Conservation (phyloP, 2,888 invertebrate genomes). For the Stenotaenia linearis region DNA sequence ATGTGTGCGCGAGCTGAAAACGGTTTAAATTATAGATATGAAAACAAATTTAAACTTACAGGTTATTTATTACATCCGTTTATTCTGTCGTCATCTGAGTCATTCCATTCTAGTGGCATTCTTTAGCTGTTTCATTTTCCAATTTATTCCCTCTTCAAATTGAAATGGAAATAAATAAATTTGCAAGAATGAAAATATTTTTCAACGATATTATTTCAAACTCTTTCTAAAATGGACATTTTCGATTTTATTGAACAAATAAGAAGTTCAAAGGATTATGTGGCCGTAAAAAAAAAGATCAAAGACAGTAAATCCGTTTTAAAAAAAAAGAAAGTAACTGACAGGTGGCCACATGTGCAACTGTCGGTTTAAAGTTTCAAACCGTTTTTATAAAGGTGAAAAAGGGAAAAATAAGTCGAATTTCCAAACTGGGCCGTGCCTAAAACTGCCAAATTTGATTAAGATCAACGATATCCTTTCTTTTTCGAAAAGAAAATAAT, state of each 20-base stretch:
- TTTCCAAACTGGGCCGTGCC: not conserved
- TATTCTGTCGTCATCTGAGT: conserved; percentile 12
- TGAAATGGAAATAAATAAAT: conserved; percentile 6
- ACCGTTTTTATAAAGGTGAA: not conserved
- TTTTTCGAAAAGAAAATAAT: not conserved
- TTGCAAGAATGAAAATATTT: not conserved
- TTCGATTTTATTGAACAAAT: conserved; percentile 26
- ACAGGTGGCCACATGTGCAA: conserved; percentile 24
- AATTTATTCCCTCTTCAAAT: not conserved
- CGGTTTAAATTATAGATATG: conserved; percentile 26
- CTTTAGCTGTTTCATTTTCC: not conserved
- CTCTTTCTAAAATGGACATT: not conserved
- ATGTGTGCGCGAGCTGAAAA: conserved; percentile 17
- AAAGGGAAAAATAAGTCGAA: not conserved
- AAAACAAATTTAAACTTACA: conserved; percentile 7
- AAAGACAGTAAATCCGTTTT: conserved; percentile 5
- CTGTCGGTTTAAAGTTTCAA: conserved; percentile 26
- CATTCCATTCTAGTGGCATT: not conserved
- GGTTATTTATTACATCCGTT: conserved; percentile 20
- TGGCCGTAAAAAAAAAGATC: conserved; percentile 13
- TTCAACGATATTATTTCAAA: not conserved
- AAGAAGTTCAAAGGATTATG: conserved; percentile 10
- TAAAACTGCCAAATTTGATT: not conserved
- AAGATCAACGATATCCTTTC: not conserved
- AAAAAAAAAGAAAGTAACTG: conserved; percentile 13